These are phyloP conservation scores for Pseudocheirus occidentalis DNA, from an alignment of 2,797 vertebrate species.

Conservation along the genomic window DNA sequence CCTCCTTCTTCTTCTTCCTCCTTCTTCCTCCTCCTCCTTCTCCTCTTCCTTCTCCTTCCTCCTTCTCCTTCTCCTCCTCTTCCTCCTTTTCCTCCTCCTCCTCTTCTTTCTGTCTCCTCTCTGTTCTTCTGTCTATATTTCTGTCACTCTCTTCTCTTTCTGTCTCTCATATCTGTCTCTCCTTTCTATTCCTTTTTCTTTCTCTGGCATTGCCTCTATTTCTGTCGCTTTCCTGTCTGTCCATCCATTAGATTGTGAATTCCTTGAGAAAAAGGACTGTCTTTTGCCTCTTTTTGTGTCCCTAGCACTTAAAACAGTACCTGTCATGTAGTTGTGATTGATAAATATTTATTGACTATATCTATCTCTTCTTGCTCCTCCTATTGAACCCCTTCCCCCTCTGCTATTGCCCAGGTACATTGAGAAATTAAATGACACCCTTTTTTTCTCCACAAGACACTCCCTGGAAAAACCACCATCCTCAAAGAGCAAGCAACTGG, in stretches of 20 bases:
- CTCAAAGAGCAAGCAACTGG: not conserved
- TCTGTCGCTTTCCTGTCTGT: not conserved
- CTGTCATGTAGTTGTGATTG: not conserved
- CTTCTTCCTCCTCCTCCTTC: not conserved
- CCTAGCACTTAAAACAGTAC: not conserved
- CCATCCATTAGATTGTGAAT: not conserved
- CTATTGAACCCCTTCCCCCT: too few relatives aligned
- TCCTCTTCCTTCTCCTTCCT: not conserved
- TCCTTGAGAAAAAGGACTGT: not conserved
- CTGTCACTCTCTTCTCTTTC: not conserved
- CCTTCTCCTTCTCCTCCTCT: not conserved
- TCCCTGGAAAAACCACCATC: not conserved
- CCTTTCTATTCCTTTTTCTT: not conserved
- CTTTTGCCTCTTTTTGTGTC: not conserved
- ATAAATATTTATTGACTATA: not conserved
- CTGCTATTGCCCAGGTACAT: not conserved
- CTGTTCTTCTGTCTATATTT: not conserved
- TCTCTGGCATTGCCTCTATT: not conserved
- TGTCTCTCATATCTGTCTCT: not conserved
- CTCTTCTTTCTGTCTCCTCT: not conserved
- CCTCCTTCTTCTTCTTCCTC: not conserved
- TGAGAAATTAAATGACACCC: not conserved
- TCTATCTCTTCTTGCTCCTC: not conserved
- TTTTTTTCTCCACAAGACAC: not conserved
- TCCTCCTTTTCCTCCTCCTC: not conserved